Evolutionary conservation across 37 sponge, comb jelly and placozoan genomes (phyloP).

Genomic region (Ianthella basta): DNA sequence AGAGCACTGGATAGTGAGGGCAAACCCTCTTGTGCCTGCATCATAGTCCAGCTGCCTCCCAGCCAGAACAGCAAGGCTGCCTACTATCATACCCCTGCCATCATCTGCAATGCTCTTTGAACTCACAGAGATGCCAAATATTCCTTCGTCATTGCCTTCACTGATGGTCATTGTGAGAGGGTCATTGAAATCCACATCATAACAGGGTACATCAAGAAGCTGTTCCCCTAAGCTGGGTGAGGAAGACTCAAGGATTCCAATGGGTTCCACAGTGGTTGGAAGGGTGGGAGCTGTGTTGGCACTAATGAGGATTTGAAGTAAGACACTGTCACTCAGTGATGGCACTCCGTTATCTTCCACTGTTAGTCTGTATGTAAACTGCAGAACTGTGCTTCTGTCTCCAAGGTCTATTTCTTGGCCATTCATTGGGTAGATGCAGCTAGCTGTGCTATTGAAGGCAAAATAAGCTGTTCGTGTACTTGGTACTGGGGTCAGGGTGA

Average conservation of each 20-base stretch:
- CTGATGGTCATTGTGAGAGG: constrained; percentile 36
- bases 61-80: constrained; percentile 14
- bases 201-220: background rate
- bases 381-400: background rate
- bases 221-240: no score
- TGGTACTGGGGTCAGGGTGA: constrained; percentile 16
- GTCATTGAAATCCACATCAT: constrained; percentile 45
- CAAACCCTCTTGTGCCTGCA: constrained; percentile 25
- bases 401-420: background rate
- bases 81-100: constrained; percentile 14
- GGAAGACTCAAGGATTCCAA: background rate
- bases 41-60: constrained; percentile 43
- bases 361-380: background rate
- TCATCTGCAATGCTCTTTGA: constrained; percentile 9
- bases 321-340: background rate
- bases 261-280: background rate
- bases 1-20: constrained; percentile 35
- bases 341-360: constrained; percentile 23
- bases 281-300: constrained; percentile 3
- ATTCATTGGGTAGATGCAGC: constrained; percentile 2
- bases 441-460: background rate
- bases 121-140: constrained; percentile 39
- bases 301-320: background rate
- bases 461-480: background rate
- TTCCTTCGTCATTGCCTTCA: constrained; percentile 24